These are phyloP conservation scores for Agapetus fuscipes DNA, from an alignment of 2,888 invertebrate genomes.

Conservation along the genomic window DNA sequence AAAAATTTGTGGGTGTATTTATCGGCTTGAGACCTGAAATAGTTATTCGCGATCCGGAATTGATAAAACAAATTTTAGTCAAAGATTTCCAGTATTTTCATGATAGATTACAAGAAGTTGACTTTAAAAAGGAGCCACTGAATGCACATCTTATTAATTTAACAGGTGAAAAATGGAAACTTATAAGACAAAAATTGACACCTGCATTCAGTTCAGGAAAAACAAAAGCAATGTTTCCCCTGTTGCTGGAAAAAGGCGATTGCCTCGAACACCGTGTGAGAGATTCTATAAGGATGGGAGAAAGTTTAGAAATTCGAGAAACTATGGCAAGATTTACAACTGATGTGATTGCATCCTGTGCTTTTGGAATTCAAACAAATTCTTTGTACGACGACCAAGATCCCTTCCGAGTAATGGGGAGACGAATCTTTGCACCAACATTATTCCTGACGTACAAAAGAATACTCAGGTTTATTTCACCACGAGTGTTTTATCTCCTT, in stretches of 20 bases:
- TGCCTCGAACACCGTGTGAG: slow-evolving; percentile 25
- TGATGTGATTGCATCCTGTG: slow-evolving; percentile 24
- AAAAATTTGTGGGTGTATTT: too few relatives aligned
- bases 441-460: too few relatives aligned
- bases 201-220: slow-evolving; percentile 32
- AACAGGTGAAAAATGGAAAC: slow-evolving; percentile 29
- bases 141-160: slow-evolving; percentile 30
- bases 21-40: too few relatives aligned
- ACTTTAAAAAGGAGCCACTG: slow-evolving; percentile 24
- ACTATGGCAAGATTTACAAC: slow-evolving; percentile 11
- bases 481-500: neutral
- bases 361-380: slow-evolving; percentile 23
- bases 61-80: too few relatives aligned
- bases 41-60: too few relatives aligned
- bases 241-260: slow-evolving; percentile 27
- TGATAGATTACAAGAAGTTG: slow-evolving; percentile 24
- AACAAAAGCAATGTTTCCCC: slow-evolving; percentile 31
- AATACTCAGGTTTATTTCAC: neutral
- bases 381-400: slow-evolving; percentile 7
- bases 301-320: slow-evolving; percentile 4
- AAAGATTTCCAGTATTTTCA: too few relatives aligned
- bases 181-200: slow-evolving; percentile 28
- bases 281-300: neutral
- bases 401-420: slow-evolving; percentile 8
- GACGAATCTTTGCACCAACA: slow-evolving; percentile 3